Evolutionary conservation across 1,140 invertebrate species (phyloP).

Genomic region (Cyclina sinensis): DNA sequence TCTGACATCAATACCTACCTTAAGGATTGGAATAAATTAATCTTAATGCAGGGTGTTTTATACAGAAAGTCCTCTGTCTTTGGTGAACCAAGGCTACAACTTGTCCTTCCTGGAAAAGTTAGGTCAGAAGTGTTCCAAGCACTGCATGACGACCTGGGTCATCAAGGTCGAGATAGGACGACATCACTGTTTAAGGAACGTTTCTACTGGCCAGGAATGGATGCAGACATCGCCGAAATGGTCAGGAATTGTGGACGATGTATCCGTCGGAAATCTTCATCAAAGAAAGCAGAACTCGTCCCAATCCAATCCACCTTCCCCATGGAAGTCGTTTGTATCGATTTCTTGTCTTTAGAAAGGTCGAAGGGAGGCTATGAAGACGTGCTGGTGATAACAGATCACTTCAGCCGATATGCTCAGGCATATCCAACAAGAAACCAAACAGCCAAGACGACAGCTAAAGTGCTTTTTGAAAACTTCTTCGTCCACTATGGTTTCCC

Average conservation of each 20-base stretch:
- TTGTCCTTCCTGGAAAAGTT: conserved; percentile 3
- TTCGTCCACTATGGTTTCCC: conserved; percentile 41
- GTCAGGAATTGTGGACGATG: background rate
- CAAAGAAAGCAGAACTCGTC: background rate
- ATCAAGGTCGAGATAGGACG: conserved; percentile 1
- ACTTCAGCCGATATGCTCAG: conserved; percentile 32
- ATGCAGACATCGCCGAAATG: background rate
- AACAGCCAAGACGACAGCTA: conserved; percentile 18
- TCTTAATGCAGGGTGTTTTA: background rate
- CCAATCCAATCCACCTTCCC: background rate
- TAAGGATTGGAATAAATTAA: background rate
- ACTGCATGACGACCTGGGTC: conserved; percentile 46
- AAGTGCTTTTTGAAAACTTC: conserved; percentile 24
- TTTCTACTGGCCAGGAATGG: conserved; percentile 24
- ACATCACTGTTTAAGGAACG: background rate
- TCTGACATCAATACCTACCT: background rate
- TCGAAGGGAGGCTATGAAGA: conserved; percentile 25
- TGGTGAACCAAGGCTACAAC: background rate
- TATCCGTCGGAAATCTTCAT: background rate
- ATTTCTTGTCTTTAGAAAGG: conserved; percentile 7
- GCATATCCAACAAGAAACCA: background rate
- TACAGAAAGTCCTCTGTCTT: background rate
- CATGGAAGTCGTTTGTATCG: conserved; percentile 7
- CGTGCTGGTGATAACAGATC: conserved; percentile 32
- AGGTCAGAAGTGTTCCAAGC: background rate